Percentiles rank a stretch among this genome's conserved stretches.
Evolutionary conservation across 2,888 invertebrate species (phyloP).

Genomic region (Monochamus alternatus): DNA sequence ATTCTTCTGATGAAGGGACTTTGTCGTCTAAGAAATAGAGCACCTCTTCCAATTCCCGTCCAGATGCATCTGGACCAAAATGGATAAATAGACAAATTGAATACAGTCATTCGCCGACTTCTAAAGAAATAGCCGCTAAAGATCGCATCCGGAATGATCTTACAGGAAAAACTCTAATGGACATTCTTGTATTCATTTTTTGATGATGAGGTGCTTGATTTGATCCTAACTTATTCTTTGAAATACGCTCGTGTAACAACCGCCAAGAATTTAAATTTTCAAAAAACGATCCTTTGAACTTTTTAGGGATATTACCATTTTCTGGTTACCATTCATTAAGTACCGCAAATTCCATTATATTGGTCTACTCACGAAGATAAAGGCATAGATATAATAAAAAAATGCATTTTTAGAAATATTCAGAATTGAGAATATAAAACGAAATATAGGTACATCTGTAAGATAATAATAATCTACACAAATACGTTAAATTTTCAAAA

Average conservation of each 20-base stretch:
- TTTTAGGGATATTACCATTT: conserved; percentile 6
- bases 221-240: conserved; percentile 39
- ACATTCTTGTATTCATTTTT: conserved; percentile 46
- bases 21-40: too few species aligned
- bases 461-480: conserved; percentile 37
- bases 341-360: conserved; percentile 36
- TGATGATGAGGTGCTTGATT: conserved; percentile 43
- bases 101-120: too few species aligned
- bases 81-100: too few species aligned
- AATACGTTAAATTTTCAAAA: conserved; percentile 44
- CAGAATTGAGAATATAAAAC: conserved; percentile 48
- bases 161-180: conserved; percentile 41
- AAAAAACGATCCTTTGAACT: conserved; percentile 30
- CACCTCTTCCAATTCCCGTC: too few species aligned
- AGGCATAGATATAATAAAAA: not conserved
- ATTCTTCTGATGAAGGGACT: too few species aligned
- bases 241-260: conserved; percentile 44
- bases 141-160: not conserved
- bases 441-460: conserved; percentile 50
- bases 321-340: conserved; percentile 33
- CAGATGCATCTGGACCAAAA: too few species aligned
- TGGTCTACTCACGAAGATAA: conserved; percentile 34
- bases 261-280: conserved; percentile 32
- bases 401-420: conserved; percentile 45
- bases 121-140: too few species aligned